Conservation (phyloP, 2,888 invertebrate species). For the Phyllotreta striolata region DNA sequence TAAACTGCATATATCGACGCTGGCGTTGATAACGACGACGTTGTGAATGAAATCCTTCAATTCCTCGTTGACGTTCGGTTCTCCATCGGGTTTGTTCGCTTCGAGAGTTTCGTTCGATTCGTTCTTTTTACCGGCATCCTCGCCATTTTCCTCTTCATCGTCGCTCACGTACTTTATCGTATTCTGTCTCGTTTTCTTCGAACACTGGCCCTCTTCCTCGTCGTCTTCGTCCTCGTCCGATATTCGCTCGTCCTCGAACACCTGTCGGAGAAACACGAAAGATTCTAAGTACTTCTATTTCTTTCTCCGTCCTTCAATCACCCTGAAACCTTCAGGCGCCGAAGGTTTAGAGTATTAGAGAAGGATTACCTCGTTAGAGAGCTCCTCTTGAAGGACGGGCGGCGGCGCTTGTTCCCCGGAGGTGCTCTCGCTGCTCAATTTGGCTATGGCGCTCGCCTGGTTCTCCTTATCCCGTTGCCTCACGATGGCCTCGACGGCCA, state of each 20-base stretch:
- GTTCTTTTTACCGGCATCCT: slow-evolving; percentile 23
- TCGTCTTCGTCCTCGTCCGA: slow-evolving; percentile 54
- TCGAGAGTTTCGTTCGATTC: slow-evolving; percentile 9
- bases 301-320: no score
- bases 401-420: slow-evolving; percentile 61
- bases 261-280: background rate
- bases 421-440: slow-evolving; percentile 80
- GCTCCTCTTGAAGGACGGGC: slow-evolving; percentile 61
- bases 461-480: slow-evolving; percentile 82
- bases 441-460: slow-evolving; percentile 84
- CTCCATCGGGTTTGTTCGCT: slow-evolving; percentile 23
- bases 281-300: no score
- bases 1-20: slow-evolving; percentile 66
- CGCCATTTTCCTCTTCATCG: slow-evolving; percentile 42
- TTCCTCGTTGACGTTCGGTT: slow-evolving; percentile 42
- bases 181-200: slow-evolving; percentile 53
- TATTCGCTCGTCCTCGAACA: slow-evolving; percentile 56
- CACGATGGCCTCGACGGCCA: slow-evolving; percentile 93
- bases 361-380: slow-evolving; percentile 42
- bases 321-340: no score
- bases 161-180: slow-evolving; percentile 58
- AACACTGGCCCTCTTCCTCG: slow-evolving; percentile 56
- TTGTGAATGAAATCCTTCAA: slow-evolving; percentile 63
- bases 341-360: no score
- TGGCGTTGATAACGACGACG: slow-evolving; percentile 77